Conservation (phyloP, 2,113 vertebrate genomes). For the Brienomyrus brachyistius region DNA sequence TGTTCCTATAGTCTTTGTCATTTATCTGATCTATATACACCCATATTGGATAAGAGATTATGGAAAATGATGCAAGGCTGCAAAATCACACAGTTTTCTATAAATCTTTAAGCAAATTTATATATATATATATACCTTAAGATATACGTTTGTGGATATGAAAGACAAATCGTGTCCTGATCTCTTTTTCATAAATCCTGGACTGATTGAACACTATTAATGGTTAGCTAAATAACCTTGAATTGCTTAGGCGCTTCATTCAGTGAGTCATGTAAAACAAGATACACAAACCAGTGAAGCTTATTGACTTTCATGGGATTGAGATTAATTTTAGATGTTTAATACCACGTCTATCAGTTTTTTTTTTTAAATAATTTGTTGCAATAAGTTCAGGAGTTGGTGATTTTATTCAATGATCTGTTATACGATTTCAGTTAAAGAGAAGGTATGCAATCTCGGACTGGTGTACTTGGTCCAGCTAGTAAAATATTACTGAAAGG, state of each 20-base stretch:
- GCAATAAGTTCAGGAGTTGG: not conserved
- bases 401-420: not conserved
- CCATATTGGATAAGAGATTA: not conserved
- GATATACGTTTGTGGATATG: not conserved
- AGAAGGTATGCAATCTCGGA: not conserved
- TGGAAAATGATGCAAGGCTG: not conserved
- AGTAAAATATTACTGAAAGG: not conserved
- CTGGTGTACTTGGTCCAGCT: not conserved
- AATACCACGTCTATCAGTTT: not conserved
- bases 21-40: not conserved
- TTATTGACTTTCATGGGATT: not conserved
- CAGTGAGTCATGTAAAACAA: not conserved
- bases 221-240: not conserved
- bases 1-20: not conserved
- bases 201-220: not conserved
- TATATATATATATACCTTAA: not conserved
- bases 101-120: not conserved
- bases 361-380: not conserved
- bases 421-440: not conserved
- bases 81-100: not conserved
- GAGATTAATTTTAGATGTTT: not conserved
- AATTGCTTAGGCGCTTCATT: not conserved
- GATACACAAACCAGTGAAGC: not conserved
- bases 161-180: not conserved
- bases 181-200: not conserved